Percentiles rank a stretch among this genome's conserved stretches.
phyloP scores from a whole-genome alignment of 2,797 vertebrate species.

The Sphenopsis melanotis region DNA sequence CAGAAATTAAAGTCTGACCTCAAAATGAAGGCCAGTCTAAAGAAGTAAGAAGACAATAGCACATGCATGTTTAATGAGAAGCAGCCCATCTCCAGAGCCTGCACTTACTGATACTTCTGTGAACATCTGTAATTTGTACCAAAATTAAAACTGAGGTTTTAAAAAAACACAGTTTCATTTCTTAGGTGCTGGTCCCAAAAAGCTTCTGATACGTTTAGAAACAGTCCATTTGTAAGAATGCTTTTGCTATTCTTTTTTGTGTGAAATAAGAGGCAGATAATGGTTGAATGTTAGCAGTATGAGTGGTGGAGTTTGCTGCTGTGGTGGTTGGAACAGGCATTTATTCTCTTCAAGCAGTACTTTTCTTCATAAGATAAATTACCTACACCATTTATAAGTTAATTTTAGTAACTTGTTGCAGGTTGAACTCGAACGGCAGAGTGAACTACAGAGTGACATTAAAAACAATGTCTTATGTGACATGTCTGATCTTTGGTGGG shows the following conservation, averaged over 20 bases:
- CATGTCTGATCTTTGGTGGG: not conserved
- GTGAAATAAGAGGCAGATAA: conserved; percentile 20
- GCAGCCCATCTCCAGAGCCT: not conserved
- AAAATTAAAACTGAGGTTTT: not conserved
- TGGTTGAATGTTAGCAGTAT: not conserved
- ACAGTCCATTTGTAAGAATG: not conserved
- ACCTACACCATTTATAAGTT: not conserved
- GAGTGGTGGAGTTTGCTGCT: not conserved
- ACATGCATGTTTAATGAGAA: not conserved
- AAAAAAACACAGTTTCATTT: not conserved
- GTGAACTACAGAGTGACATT: not conserved
- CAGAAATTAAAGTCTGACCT: conserved; percentile 71
- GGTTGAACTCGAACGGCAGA: not conserved
- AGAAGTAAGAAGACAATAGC: conserved; percentile 31
- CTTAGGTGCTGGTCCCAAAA: not conserved
- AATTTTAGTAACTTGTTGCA: not conserved
- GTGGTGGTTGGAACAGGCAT: not conserved
- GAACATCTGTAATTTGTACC: not conserved
- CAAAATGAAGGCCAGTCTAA: conserved; percentile 63
- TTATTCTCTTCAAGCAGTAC: not conserved
- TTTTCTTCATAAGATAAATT: not conserved
- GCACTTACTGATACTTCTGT: not conserved
- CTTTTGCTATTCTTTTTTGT: conserved; percentile 38
- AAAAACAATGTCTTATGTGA: not conserved
- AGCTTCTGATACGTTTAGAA: not conserved